Base-by-base conservation (phyloP, 53 echinoderm and acorn worm species). In the Pentamera pediparva region DNA sequence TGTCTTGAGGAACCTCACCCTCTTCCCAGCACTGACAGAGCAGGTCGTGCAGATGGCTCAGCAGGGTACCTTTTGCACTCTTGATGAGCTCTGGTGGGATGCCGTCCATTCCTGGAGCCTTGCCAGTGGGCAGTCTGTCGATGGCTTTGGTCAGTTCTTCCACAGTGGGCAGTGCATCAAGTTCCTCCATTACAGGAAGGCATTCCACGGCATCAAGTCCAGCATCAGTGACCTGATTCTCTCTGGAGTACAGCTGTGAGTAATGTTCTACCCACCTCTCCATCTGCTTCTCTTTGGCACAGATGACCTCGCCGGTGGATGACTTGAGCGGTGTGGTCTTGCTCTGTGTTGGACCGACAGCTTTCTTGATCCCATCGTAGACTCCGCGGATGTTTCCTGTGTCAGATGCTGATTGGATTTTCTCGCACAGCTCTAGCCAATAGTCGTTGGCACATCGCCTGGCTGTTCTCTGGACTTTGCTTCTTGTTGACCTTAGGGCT, bases 1-100 rank as follows among this genome's bases (percentile, higher is more conserved):
- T 67, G 38, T 75, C 80, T 29, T 76, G 81, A 3, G 87, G 87
- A 12, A 87, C 63, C 3, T 32, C 58, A 6, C 87, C 78, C 18
- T 70, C 74, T 32, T 33, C 32, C 77, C 78, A 78, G 78, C 82
- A 62, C 3, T 35, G 72, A 61, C 73, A 77, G 24, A 82, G 57
- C 32, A 87, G 54, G 0, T 82, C 57, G 34, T 82, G 79, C 0
- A 63, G 60, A 6, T 59, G 62, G 37, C 11, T 6, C 2, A 65
- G 55, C 0, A 75, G 33, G 21, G 35, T 45, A 8, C n/a, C 21
- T 38, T 58, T 84, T 20, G 35, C 37, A 51, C 51, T 20, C 51
- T 51, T 51, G 19, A 51, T 4, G 4, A 51, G 19, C 51, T 51
- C 12, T 3, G 12, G 4, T 20, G 43, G 51, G 13, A 75, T 62